Base-by-base conservation (phyloP, 2,113 vertebrate species). In the Jaculus jaculus region DNA sequence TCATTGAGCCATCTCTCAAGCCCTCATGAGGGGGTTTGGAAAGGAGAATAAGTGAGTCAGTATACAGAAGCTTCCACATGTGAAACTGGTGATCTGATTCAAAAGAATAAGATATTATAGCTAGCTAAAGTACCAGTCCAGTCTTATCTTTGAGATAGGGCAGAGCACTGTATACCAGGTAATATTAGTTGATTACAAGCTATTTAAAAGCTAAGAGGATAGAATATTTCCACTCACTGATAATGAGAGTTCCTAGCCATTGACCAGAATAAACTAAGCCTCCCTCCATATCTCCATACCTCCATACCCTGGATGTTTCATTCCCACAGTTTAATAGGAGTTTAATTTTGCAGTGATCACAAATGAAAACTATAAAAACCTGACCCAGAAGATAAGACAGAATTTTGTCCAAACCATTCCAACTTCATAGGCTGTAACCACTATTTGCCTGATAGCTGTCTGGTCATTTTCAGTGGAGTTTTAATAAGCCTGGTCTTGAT, bases 161-260 rank as follows among this genome's bases (percentile, higher is more conserved):
- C 47, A 78, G 9, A 66, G 47, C 26, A 75, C 3, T 30, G 2
- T 87, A 7, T 28, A 68, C 69, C 71, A 94, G 34, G 15, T 84
- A 4, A 47, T 85, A 86, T 78, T 91, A 37, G 79, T 69, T 77
- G 54, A 75, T 51, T 79, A 65, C 28, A 78, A 93, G 51, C 83
- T 15, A 23, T 90, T 93, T 69, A 77, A 78, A 86, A 89, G 66
- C 89, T 54, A 65, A 89, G 20, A 74, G 73, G 28, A n/a, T 60
- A 32, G 23, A 51, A 63, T 3, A 16, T 84, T 90, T 74, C 68
- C 32, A 69, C 1, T 60, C 39, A 84, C 20, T 72, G 42, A 60
- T 71, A 69, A 66, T 93, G 66, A 79, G 9, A 80, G 51, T 60
- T 93, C 30, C 75, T 86, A 28, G 71, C 34, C 17, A 80, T 65